These are phyloP conservation scores for Peromyscus polionotus DNA, from an alignment of 2,113 vertebrate species.

Conservation along the genomic window DNA sequence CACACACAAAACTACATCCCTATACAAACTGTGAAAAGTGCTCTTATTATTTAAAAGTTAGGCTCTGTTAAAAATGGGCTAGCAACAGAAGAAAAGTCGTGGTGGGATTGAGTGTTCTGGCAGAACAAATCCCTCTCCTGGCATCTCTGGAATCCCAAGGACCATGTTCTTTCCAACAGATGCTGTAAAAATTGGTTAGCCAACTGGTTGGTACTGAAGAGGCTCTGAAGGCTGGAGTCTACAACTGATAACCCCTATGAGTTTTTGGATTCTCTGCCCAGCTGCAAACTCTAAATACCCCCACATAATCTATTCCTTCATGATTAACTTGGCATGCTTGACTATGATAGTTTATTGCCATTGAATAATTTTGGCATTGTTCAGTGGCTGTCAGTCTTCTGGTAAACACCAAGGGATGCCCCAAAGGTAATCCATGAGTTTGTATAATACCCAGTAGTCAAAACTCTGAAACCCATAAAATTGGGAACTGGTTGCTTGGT, in stretches of 20 bases:
- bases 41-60: slow-evolving; percentile 21
- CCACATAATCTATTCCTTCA: neutral
- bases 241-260: neutral
- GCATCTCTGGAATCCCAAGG: neutral
- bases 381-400: neutral
- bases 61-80: neutral
- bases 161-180: neutral
- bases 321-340: neutral
- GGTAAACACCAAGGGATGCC: neutral
- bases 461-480: neutral
- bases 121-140: neutral
- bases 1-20: neutral
- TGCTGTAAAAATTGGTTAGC: neutral
- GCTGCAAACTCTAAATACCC: slow-evolving; percentile 25
- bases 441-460: neutral
- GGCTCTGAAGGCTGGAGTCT: neutral
- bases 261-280: neutral
- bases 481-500: neutral
- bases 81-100: neutral
- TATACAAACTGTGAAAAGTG: neutral
- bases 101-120: neutral
- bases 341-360: neutral
- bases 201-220: neutral
- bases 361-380: slow-evolving; percentile 6
- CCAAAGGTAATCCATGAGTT: neutral